phyloP scores from a whole-genome alignment of 2,797 vertebrate genomes.

The Diplodus puntazzo region DNA sequence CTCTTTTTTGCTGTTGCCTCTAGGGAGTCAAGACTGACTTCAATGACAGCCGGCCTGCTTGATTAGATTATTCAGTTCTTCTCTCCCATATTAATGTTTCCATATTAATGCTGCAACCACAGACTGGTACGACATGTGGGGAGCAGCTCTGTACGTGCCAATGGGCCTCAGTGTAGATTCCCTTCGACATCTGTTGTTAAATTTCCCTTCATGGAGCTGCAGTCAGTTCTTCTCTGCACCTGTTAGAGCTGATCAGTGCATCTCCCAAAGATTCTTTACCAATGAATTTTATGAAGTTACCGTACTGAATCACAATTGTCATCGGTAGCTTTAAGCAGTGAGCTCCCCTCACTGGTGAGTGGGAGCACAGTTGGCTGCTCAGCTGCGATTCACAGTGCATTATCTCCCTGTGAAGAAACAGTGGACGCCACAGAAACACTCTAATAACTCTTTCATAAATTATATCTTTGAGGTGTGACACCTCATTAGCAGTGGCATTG shows the following conservation, averaged over 20 bases:
- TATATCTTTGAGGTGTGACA: too few relatives aligned
- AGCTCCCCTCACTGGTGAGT: background rate
- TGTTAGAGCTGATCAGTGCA: too few relatives aligned
- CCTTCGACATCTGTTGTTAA: slow-evolving; percentile 12
- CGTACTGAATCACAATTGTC: background rate
- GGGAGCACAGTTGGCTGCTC: background rate
- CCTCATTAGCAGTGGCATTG: too few relatives aligned
- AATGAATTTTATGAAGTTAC: background rate
- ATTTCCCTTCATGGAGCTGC: too few relatives aligned
- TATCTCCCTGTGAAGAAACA: background rate
- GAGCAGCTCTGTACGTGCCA: slow-evolving; percentile 15
- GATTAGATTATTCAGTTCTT: slow-evolving; percentile 56
- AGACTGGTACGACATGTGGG: slow-evolving; percentile 33
- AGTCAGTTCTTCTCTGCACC: background rate
- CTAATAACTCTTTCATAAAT: background rate
- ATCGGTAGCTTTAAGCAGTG: background rate
- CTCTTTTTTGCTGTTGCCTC: slow-evolving; percentile 50
- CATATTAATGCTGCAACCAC: slow-evolving; percentile 38
- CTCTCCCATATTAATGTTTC: slow-evolving; percentile 50
- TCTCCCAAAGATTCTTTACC: background rate
- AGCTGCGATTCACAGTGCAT: background rate
- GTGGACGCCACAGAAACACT: background rate
- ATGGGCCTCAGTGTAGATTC: slow-evolving; percentile 7
- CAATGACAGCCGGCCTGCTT: slow-evolving; percentile 40
- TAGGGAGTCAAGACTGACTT: slow-evolving; percentile 48